Evolutionary conservation across 2,797 vertebrate species (phyloP), one percentile per base, ranked within the genome.

Genomic region (Agapornis canus): DNA sequence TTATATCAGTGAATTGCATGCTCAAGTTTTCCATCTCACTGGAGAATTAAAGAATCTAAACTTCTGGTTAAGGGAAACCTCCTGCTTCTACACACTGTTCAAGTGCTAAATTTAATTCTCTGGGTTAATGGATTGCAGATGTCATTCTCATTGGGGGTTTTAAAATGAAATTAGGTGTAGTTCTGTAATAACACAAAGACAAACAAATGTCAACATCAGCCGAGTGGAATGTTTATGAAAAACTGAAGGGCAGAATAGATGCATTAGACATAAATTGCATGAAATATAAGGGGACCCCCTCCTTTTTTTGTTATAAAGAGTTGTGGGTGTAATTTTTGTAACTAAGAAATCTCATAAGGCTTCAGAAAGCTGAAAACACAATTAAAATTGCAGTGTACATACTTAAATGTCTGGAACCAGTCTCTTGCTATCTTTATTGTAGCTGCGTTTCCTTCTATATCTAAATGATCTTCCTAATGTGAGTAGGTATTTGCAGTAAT

Each of bases 41-140:
- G 79, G 95, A 95, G 96, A 96, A 93, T 96, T 97, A 82, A 97
- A 85, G 95, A 97, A 96, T 97, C 93, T 95, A 91, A 96, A 93
- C 92, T 94, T 96, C 90, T 96, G 93, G 92, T 95, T 90, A 94
- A 93, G 94, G 94, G 87, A 95, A 96, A 95, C 95, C 95, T 95
- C 91, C 72, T 91, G 94, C 82, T 95, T 95, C 92, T 96, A 82
- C 73, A 88, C 76, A 83, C 80, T 92, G 93, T 90, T 95, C 92
- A 92, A 96, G 92, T 96, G 96, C 92, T 95, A 97, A 95, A 97
- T 96, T 96, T 96, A 97, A 96, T 96, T 96, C 92, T 95, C 89
- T 72, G 92, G 93, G 95, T 92, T 96, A 97, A 97, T 97, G 90
- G 94, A 75, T 92, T 94, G 87, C 95, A 97, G 95, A 96, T 96